Base-by-base conservation (phyloP, 2,888 invertebrate genomes). In the Tricholauxania praeusta region DNA sequence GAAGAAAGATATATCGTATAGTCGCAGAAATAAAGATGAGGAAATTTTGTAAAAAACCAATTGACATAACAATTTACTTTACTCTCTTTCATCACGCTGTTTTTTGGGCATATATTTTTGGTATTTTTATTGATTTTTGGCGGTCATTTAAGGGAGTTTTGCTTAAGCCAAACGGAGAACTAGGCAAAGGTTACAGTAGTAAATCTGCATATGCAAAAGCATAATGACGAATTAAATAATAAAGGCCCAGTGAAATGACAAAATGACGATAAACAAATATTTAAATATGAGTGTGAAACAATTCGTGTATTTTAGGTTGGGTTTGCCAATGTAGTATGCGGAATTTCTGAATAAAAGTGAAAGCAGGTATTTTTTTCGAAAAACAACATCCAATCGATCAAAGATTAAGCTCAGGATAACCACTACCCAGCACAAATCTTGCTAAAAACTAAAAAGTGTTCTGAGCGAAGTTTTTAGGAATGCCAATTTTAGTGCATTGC, bases 291-390 rank as follows among this genome's bases (percentile, higher is more conserved):
- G 55, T 19, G 55, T 57, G 1, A 12, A 22, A 14, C 22, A 28
- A 28, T 17, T 10, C 14, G 57, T 3, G 57, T 19, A 14, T 55
- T 19, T 55, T 12, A 19, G 55, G 19, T 55, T 55, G 12, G 6
- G 57, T 22, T 15, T 57, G 28, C 57, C 19, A 15, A 10, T 57
- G 22, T 14, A 12, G 17, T 49, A 22, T 59, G 57, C 68, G 68
- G 68, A 68, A 68, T 68, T 68, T 68, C 57, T 68, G 17, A 39
- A 48, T 48, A 68, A 68, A 68, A 68, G 68, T 55, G 68, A 68
- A 68, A 68, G 68, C 28, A 28, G 39, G n/a, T 47, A n/a, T 47
- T 19, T 48, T 8, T 12, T 48, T 19, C 1, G 22, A n/a, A 39
- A 39, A 39, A 39, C 39, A 39, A 39, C 10, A 39, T 8, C 39